A percentile compares a stretch with the other conserved stretches of the same genome.
phyloP scores from a whole-genome alignment of 2,888 invertebrate genomes.

The Dryococelus australis region DNA sequence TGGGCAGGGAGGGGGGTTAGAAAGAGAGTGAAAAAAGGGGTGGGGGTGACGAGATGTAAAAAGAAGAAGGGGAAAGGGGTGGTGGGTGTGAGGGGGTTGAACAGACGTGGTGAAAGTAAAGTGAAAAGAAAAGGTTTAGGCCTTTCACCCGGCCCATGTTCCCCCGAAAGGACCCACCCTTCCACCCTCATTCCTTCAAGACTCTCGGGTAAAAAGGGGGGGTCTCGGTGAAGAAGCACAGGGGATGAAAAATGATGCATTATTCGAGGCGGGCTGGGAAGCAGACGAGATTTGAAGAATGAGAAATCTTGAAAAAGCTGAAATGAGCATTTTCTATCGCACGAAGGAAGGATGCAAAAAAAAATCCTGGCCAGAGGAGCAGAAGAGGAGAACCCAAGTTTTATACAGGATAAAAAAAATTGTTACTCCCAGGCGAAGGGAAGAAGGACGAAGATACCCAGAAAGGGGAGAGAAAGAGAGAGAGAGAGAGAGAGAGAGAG shows the following conservation, averaged over 20 bases:
- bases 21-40: slow-evolving; percentile 31
- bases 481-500: slow-evolving; percentile 21
- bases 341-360: slow-evolving; percentile 31
- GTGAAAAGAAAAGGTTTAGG: slow-evolving; percentile 28
- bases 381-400: slow-evolving; percentile 17
- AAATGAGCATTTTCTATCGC: slow-evolving; percentile 42
- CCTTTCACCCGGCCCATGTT: slow-evolving; percentile 11
- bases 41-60: background rate
- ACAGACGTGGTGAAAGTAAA: slow-evolving; percentile 30
- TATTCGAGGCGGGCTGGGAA: slow-evolving; percentile 40
- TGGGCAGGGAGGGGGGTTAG: slow-evolving; percentile 24
- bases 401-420: slow-evolving; percentile 21
- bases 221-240: slow-evolving; percentile 32
- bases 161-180: background rate
- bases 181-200: slow-evolving; percentile 29
- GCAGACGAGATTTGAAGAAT: slow-evolving; percentile 40
- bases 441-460: background rate
- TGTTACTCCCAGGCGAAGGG: slow-evolving; percentile 17
- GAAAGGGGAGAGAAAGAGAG: no score
- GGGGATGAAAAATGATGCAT: slow-evolving; percentile 46
- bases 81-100: slow-evolving; percentile 13
- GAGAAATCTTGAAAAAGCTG: slow-evolving; percentile 40
- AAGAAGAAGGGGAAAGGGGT: no score
- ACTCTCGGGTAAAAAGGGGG: slow-evolving; percentile 32
- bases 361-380: background rate